Evolutionary conservation across 2,113 vertebrate species (phyloP).

Genomic region (Coreoperca whiteheadi): DNA sequence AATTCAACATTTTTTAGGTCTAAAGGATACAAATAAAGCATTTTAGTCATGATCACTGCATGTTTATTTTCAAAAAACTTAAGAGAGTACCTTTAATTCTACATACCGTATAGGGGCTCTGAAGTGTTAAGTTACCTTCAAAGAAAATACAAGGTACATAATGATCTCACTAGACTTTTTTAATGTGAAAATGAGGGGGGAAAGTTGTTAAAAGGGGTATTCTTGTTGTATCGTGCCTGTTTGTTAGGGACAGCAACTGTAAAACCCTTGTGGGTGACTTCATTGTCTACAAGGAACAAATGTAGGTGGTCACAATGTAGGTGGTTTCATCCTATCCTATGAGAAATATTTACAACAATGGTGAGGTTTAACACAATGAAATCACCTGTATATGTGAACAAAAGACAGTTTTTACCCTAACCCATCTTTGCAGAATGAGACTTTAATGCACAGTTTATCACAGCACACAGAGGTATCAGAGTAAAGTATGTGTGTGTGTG

Average conservation of each 20-base stretch:
- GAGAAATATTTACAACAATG: slow-evolving; percentile 23
- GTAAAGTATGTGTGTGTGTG: not conserved
- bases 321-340: slow-evolving; percentile 29
- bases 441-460: slow-evolving; percentile 7
- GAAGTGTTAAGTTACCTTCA: not conserved
- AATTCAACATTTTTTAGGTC: not conserved
- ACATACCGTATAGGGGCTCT: not conserved
- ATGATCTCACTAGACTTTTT: not conserved
- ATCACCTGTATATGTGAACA: not conserved
- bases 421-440: not conserved
- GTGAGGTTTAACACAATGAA: slow-evolving; percentile 2
- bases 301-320: slow-evolving; percentile 51
- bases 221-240: not conserved
- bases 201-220: slow-evolving; percentile 1
- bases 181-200: not conserved
- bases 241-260: slow-evolving; percentile 17
- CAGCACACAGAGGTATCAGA: not conserved
- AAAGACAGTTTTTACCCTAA: not conserved
- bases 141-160: not conserved
- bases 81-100: not conserved
- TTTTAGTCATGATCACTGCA: not conserved
- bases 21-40: not conserved
- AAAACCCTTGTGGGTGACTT: slow-evolving; percentile 43
- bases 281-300: slow-evolving; percentile 36
- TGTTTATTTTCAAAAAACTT: not conserved